Percentiles rank a stretch among this genome's conserved stretches.
Evolutionary conservation across 2,888 invertebrate genomes (phyloP).

Genomic region (Morpho deidamia): DNA sequence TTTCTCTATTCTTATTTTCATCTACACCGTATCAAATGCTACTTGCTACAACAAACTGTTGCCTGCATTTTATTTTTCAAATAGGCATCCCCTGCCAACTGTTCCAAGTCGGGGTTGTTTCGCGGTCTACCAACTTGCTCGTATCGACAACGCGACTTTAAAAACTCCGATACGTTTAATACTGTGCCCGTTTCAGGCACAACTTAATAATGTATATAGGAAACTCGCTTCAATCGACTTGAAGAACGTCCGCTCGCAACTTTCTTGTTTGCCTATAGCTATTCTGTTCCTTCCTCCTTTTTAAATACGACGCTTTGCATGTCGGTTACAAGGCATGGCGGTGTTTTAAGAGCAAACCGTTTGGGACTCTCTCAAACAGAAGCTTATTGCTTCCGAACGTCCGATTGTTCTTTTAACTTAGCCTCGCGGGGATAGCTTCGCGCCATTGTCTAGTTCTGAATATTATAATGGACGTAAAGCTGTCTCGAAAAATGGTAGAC

Average conservation of each 20-base stretch:
- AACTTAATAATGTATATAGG: conserved; percentile 41
- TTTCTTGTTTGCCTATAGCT: conserved; percentile 60
- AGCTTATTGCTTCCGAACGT: conserved; percentile 55
- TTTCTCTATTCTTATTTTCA: conserved; percentile 30
- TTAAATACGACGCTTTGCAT: conserved; percentile 63
- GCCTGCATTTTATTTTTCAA: conserved; percentile 66
- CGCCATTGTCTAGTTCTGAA: conserved; percentile 44
- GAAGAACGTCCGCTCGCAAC: conserved; percentile 46
- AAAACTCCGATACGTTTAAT: conserved; percentile 58
- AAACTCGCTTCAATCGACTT: conserved; percentile 56
- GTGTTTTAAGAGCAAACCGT: conserved; percentile 59
- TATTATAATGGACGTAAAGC: conserved; percentile 41
- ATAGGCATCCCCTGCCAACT: conserved; percentile 63
- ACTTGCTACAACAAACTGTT: conserved; percentile 55
- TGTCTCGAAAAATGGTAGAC: not conserved
- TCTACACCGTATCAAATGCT: conserved; percentile 32
- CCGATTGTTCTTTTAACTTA: conserved; percentile 53
- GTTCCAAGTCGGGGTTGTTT: conserved; percentile 54
- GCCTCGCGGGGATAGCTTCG: conserved; percentile 35
- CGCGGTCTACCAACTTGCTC: conserved; percentile 54
- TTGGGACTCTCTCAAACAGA: conserved; percentile 56
- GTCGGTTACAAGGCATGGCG: conserved; percentile 53
- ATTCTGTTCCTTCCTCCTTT: conserved; percentile 56
- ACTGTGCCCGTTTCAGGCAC: conserved; percentile 51
- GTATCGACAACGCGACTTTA: conserved; percentile 56